Percentiles rank a stretch among this genome's conserved stretches.
Conservation (phyloP, 1,140 invertebrate genomes). For the Calephelis nemesis region DNA sequence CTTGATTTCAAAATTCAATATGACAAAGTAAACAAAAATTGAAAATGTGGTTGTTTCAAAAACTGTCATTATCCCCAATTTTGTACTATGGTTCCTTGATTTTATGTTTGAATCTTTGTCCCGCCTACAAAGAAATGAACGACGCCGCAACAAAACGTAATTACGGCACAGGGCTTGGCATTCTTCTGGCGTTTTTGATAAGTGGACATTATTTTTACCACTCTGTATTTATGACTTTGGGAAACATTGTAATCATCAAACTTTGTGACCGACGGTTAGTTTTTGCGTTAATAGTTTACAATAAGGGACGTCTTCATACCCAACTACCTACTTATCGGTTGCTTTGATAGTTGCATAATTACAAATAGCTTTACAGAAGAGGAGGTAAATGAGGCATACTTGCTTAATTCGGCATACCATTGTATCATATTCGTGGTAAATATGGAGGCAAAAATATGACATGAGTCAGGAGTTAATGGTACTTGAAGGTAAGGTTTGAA, state of each 20-base stretch:
- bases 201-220: constrained; percentile 53
- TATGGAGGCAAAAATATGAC: too few relatives aligned
- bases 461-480: too few relatives aligned
- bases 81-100: constrained; percentile 51
- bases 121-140: constrained; percentile 54
- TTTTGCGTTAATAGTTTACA: background rate
- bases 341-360: too few relatives aligned
- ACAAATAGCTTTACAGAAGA: too few relatives aligned
- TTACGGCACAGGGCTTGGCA: constrained; percentile 57
- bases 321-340: too few relatives aligned
- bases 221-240: constrained; percentile 53
- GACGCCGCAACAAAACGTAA: constrained; percentile 48
- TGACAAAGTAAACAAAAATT: background rate
- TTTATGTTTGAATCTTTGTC: constrained; percentile 49
- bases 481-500: too few relatives aligned
- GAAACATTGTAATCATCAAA: constrained; percentile 63
- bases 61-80: constrained; percentile 34
- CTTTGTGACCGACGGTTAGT: constrained; percentile 59
- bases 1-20: background rate
- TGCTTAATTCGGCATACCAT: too few relatives aligned
- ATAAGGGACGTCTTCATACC: too few relatives aligned
- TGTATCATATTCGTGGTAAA: too few relatives aligned
- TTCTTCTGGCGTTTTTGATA: constrained; percentile 49
- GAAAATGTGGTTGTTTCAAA: constrained; percentile 7
- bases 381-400: too few relatives aligned